Base-by-base conservation (phyloP, 2,113 vertebrate genomes). In the Empidonax traillii region DNA sequence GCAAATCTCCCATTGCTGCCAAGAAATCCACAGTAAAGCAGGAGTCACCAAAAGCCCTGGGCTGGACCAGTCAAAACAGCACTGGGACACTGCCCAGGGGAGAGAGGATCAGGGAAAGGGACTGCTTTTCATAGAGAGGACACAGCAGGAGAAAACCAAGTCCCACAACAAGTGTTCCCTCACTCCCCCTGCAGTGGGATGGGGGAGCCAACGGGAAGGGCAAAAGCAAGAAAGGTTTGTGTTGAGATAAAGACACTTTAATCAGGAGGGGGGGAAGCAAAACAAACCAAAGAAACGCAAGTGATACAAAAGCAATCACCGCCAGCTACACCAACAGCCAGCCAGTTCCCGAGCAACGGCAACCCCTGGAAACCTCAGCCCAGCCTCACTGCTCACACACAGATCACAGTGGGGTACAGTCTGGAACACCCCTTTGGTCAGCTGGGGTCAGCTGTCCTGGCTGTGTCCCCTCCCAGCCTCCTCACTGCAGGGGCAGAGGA, bases 381-480 rank as follows among this genome's bases (percentile, higher is more conserved):
- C 65, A 59, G 24, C 35, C 71, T 77, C 65, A 27, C 1, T 76
- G 67, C 61, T 79, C 39, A 41, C 39, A 41, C 39, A 41, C 39
- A 41, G 41, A 51, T 31, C 20, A 16, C 3, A 28, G 51, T 19
- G 23, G 4, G n/a, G 9, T 10, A n/a, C 5, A 28, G 46, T 23
- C 10, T 0, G 1, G 37, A 58, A 22, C 2, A 28, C 3, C 27
- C 37, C 43, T 73, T 43, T 0, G 0, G 27, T 52, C 67, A 87
- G 61, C 28, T 78, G 77, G 28, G 41, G 23, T 52, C 72, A 90
- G 72, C 61, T 74, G 33, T 55, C 67, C 68, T 43, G 65, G 41
- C 75, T 74, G 53, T 33, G 80, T 28, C 55, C 61, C 66, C 61
- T 78, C 49, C 44, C 59, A 63, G 88, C 47, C 74, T 72, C 68